These are phyloP conservation scores for Agrochola lychnidis DNA, from an alignment of 2,888 invertebrate species.

Conservation along the genomic window DNA sequence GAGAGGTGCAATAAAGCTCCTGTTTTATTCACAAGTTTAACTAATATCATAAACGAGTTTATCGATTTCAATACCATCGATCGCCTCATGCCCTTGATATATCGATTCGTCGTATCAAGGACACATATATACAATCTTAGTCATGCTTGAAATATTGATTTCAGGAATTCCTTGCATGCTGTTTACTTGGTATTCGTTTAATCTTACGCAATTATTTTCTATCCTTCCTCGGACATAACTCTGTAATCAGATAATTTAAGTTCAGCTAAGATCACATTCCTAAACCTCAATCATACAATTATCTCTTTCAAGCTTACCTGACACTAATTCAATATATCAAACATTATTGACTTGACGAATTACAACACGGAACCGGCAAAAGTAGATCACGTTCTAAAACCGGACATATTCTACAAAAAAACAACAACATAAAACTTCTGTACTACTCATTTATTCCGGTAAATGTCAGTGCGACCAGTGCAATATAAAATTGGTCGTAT, in stretches of 20 bases:
- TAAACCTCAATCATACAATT: constrained; percentile 24
- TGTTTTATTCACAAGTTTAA: not conserved
- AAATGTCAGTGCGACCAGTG: constrained; percentile 45
- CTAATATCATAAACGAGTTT: not conserved
- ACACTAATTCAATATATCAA: constrained; percentile 48
- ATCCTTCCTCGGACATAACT: not conserved
- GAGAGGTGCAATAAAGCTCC: not conserved
- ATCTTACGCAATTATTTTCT: not conserved
- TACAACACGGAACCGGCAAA: constrained; percentile 60
- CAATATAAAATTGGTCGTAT: constrained; percentile 49
- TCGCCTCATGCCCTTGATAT: not conserved
- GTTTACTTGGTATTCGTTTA: not conserved
- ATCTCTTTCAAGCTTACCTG: constrained; percentile 13
- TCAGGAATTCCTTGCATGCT: not conserved
- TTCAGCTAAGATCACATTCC: constrained; percentile 12
- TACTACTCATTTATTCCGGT: constrained; percentile 41
- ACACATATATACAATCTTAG: not conserved
- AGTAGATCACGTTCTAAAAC: constrained; percentile 63
- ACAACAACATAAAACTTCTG: constrained; percentile 47
- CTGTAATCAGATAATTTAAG: not conserved
- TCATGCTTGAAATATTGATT: not conserved
- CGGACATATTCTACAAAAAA: constrained; percentile 53
- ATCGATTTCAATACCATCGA: constrained; percentile 1
- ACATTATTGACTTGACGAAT: constrained; percentile 47
- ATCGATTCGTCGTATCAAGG: not conserved